Evolutionary conservation across 2,797 vertebrate genomes (phyloP).

Genomic region (Danio albolineatus): DNA sequence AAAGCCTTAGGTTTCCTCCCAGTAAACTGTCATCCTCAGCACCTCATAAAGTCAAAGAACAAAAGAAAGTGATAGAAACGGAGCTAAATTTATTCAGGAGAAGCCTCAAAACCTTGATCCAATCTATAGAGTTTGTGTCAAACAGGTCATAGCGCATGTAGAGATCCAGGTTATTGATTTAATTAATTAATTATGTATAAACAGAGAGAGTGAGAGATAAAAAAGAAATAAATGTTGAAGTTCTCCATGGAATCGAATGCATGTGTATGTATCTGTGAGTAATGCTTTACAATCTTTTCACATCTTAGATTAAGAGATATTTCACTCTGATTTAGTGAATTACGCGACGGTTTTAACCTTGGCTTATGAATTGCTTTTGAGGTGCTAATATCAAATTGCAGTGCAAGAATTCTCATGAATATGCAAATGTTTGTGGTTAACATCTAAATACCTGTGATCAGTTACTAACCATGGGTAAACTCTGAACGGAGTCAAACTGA

Average conservation of each 20-base stretch:
- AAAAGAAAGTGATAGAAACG: conserved; percentile 19
- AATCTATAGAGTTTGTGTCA: neutral
- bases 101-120: conserved; percentile 12
- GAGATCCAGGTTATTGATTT: conserved; percentile 15
- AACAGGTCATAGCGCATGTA: conserved; percentile 1
- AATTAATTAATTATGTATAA: conserved; percentile 3
- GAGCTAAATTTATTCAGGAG: conserved; percentile 13
- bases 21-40: conserved; percentile 17
- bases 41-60: conserved; percentile 11
- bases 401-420: neutral
- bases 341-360: neutral
- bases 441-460: neutral
- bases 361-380: neutral
- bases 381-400: neutral
- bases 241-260: neutral
- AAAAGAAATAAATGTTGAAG: neutral
- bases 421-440: neutral
- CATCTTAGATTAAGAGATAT: neutral
- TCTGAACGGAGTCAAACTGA: neutral
- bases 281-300: neutral
- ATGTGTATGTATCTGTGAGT: neutral
- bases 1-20: conserved; percentile 37
- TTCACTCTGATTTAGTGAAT: neutral
- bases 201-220: neutral
- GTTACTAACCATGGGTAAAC: neutral